Evolutionary conservation across 2,113 vertebrate genomes (phyloP).

Genomic region (Rhinopithecus roxellana): DNA sequence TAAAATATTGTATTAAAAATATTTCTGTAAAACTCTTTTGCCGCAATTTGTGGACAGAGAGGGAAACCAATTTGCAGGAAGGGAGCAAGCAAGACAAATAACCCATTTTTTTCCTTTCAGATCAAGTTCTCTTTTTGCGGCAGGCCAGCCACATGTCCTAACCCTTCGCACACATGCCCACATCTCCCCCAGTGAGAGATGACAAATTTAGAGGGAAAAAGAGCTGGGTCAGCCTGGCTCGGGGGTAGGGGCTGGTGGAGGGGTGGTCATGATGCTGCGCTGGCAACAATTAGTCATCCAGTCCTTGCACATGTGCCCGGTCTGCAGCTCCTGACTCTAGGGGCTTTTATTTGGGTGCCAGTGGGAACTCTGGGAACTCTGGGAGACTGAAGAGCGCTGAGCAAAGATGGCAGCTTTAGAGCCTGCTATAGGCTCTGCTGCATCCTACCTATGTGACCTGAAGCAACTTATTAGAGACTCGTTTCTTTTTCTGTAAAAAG

Average conservation of each 20-base stretch:
- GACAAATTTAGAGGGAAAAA: constrained; percentile 38
- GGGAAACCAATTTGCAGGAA: not conserved
- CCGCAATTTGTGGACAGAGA: not conserved
- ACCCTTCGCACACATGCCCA: not conserved
- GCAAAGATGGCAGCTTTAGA: not conserved
- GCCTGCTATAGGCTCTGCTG: not conserved
- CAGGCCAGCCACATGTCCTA: not conserved
- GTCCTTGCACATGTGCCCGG: not conserved
- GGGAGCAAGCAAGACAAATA: not conserved
- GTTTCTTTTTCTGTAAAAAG: not conserved
- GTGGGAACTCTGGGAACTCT: not conserved
- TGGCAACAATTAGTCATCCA: constrained; percentile 44
- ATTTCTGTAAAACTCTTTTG: not conserved
- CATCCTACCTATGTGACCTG: not conserved
- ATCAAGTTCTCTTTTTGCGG: constrained; percentile 3
- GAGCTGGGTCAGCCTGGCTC: constrained; percentile 7
- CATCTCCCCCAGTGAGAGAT: constrained; percentile 20
- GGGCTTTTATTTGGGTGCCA: constrained; percentile 1
- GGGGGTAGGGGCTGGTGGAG: not conserved
- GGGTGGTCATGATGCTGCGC: not conserved
- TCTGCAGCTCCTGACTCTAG: not conserved
- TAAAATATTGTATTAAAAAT: constrained; percentile 23
- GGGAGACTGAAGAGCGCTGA: not conserved
- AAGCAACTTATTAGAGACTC: not conserved
- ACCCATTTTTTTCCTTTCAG: not conserved